A percentile compares a stretch with the other conserved stretches of the same genome.
Conservation (phyloP, 2,888 invertebrate species). For the Trypoxylon attenuatum region DNA sequence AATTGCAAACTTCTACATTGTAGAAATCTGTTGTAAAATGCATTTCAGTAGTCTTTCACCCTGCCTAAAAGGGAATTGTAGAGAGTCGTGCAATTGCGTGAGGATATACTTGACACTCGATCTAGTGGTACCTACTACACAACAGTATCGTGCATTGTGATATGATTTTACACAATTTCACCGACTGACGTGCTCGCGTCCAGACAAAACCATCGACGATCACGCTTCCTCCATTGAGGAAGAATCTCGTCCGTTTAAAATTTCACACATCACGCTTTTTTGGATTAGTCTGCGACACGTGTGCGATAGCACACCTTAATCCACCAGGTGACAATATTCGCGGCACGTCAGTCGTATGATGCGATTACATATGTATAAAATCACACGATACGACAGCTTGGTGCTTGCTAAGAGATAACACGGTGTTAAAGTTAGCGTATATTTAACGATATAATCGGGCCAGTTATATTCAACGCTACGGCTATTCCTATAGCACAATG, state of each 20-base stretch:
- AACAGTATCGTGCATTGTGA: too few relatives aligned
- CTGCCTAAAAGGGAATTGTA: constrained; percentile 69
- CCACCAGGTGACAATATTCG: too few relatives aligned
- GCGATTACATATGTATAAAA: background rate
- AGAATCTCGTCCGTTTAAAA: too few relatives aligned
- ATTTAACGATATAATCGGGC: constrained; percentile 48
- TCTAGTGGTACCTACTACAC: too few relatives aligned
- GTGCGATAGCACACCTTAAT: too few relatives aligned
- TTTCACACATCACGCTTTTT: too few relatives aligned
- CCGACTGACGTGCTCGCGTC: too few relatives aligned
- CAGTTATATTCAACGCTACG: constrained; percentile 56
- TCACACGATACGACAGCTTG: constrained; percentile 10
- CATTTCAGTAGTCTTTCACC: constrained; percentile 57
- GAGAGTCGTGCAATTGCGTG: constrained; percentile 67
- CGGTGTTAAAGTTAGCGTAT: constrained; percentile 23
- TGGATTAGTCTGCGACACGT: too few relatives aligned
- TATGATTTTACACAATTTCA: too few relatives aligned
- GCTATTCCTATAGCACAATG: constrained; percentile 39
- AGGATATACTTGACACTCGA: constrained; percentile 41
- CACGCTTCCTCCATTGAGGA: too few relatives aligned
- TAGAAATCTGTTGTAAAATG: constrained; percentile 62
- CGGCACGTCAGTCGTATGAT: background rate
- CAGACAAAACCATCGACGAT: too few relatives aligned
- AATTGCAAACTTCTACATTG: constrained; percentile 68
- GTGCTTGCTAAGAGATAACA: constrained; percentile 18